Conservation (phyloP, 2,113 vertebrate genomes). For the Pangasianodon hypophthalmus region DNA sequence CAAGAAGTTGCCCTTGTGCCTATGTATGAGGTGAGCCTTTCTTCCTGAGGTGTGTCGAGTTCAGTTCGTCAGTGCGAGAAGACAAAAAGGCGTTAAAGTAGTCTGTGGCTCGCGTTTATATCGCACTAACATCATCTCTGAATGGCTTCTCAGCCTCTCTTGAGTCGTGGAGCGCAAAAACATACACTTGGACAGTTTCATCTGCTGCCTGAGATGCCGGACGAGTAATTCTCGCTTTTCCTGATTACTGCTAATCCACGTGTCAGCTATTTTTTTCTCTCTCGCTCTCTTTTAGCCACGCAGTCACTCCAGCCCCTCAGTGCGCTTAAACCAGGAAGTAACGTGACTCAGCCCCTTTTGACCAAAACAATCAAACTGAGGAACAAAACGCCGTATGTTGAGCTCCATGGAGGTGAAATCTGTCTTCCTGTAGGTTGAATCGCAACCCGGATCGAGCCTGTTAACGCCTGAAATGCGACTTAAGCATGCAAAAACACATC, state of each 20-base stretch:
- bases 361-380: constrained; percentile 9
- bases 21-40: constrained; percentile 12
- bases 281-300: constrained; percentile 49
- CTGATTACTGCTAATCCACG: constrained; percentile 73
- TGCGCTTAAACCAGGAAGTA: constrained; percentile 62
- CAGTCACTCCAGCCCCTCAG: constrained; percentile 66
- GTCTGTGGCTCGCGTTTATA: not conserved
- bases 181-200: not conserved
- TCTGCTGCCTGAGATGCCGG: not conserved
- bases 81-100: constrained; percentile 10
- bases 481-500: not conserved
- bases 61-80: constrained; percentile 29
- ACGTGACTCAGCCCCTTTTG: constrained; percentile 56
- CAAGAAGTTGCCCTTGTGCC: constrained; percentile 49
- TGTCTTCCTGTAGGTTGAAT: not conserved
- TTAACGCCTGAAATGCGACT: not conserved
- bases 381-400: not conserved
- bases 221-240: constrained; percentile 54
- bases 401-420: not conserved
- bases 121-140: constrained; percentile 34
- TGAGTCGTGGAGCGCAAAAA: not conserved
- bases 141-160: not conserved
- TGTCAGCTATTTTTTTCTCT: constrained; percentile 73
- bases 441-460: not conserved
- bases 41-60: not conserved